Evolutionary conservation across 2,113 vertebrate species (phyloP), one percentile per base, ranked within the genome.

Genomic region (Corynorhinus townsendii): DNA sequence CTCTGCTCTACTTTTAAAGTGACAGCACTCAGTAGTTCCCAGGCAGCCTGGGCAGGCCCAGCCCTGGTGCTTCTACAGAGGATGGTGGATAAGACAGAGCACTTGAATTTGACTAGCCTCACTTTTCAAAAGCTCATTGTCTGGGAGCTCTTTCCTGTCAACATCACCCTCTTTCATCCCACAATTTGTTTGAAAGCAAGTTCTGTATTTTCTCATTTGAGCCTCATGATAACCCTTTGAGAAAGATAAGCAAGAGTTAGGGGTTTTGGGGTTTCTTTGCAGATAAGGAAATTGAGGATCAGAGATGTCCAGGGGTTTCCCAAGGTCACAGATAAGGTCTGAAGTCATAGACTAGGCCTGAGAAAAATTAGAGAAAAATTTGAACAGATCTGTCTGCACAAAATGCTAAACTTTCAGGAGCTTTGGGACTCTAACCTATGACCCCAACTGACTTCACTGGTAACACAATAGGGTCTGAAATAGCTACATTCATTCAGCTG

Each of bases 1-100:
- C 97, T 96, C 87, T 17, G n/a, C 92, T 81, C 87, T 16, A 1
- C 88, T 90, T 98, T 96, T 97, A 98, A 97, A 98, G 98, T 94
- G 96, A 95, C 83, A n/a, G 30, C 0, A 5, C 93, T 52, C 7
- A 15, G 81, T 0, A 14, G 14, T 0, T 75, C 91, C 16, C 0
- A 8, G 47, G 86, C 28, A 68, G 33, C 22, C 16, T 11, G 68
- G 81, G 82, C 68, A 11, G 43, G 16, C 76, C 49, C 45, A 24
- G 40, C n/a, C 80, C 56, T 10, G 17, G 80, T 1, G 16, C 24
- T 80, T 28, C 93, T 80, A 35, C 30, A 45, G 72, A 54, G 83
- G 3, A 14, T 35, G 4, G 0, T 1, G 4, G 30, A 59, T n/a
- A 33, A 64, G 73, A 47, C 45, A 22, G 45, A 92, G 45, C 49